These are phyloP conservation scores for Tethya wilhelma DNA, from an alignment of 37 sponge, comb jelly and placozoan species.

Conservation along the genomic window DNA sequence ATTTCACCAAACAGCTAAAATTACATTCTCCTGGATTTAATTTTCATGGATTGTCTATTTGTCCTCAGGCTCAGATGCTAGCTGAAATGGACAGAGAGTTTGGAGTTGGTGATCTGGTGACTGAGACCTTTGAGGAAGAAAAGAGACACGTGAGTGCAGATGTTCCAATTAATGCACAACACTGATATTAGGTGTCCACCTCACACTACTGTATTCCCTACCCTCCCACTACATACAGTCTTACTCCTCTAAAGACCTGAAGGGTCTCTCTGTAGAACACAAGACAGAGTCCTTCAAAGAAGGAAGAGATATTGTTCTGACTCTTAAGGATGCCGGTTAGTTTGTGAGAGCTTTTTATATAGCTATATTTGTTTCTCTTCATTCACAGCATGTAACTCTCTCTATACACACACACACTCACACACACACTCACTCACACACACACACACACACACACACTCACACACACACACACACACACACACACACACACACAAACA, in stretches of 20 bases:
- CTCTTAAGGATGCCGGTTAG: conserved; percentile 73
- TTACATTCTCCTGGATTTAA: not conserved
- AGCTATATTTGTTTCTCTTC: not conserved
- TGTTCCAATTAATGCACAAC: not conserved
- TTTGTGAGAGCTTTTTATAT: not conserved
- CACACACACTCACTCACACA: not conserved
- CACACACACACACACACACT: not conserved
- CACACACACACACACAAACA: not conserved
- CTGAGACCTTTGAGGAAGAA: conserved; percentile 26
- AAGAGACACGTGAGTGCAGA: conserved; percentile 1
- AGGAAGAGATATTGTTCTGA: conserved; percentile 64
- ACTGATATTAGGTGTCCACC: too few species aligned
- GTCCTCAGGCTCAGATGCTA: conserved; percentile 68
- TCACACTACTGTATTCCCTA: not conserved
- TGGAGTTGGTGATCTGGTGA: conserved; percentile 76
- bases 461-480: not conserved
- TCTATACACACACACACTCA: not conserved
- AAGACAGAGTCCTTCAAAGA: conserved; percentile 67
- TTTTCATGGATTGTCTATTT: not conserved
- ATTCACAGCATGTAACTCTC: too few species aligned
- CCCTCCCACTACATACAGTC: conserved; percentile 13
- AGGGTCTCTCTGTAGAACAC: conserved; percentile 77
- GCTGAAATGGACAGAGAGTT: conserved; percentile 94
- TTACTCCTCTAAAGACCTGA: conserved; percentile 57
- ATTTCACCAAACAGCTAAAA: not conserved